A percentile compares a stretch with the other conserved stretches of the same genome.
phyloP scores from a whole-genome alignment of 2,113 vertebrate species.

The Anser cygnoides region DNA sequence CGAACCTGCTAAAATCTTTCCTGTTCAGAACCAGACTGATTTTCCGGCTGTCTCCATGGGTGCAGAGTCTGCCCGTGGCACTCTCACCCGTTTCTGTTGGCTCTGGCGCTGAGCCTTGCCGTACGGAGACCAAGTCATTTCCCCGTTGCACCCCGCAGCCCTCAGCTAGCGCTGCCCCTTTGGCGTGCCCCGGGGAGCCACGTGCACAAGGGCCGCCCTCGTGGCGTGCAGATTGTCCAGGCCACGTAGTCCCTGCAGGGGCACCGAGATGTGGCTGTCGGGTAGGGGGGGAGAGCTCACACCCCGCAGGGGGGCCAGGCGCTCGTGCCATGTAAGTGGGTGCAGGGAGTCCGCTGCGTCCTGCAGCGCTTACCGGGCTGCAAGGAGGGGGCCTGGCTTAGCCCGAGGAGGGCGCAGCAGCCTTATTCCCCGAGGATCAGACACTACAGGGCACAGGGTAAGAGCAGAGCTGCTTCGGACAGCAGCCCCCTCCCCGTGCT shows the following conservation, averaged over 20 bases:
- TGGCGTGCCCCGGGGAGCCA: neutral
- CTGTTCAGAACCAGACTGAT: neutral
- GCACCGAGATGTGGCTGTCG: neutral
- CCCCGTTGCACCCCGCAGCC: neutral
- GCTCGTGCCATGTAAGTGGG: neutral
- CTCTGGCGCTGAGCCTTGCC: neutral
- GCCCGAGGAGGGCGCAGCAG: neutral
- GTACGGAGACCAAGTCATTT: neutral
- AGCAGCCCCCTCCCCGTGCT: neutral
- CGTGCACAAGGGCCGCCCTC: fast-evolving
- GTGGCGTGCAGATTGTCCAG: neutral
- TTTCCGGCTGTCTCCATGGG: too few relatives aligned
- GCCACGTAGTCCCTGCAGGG: neutral
- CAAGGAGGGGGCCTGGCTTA: neutral
- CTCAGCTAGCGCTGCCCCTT: fast-evolving
- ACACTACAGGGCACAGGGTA: neutral
- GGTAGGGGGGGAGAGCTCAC: too few relatives aligned
- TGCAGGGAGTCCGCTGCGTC: neutral
- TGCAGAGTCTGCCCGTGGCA: neutral
- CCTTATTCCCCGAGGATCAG: neutral
- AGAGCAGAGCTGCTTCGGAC: neutral
- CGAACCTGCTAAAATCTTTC: neutral
- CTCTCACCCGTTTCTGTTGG: fast-evolving
- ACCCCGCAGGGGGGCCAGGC: neutral
- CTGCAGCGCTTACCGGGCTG: fast-evolving